Conservation (phyloP, 2,113 vertebrate species). For the Pygoscelis adeliae region DNA sequence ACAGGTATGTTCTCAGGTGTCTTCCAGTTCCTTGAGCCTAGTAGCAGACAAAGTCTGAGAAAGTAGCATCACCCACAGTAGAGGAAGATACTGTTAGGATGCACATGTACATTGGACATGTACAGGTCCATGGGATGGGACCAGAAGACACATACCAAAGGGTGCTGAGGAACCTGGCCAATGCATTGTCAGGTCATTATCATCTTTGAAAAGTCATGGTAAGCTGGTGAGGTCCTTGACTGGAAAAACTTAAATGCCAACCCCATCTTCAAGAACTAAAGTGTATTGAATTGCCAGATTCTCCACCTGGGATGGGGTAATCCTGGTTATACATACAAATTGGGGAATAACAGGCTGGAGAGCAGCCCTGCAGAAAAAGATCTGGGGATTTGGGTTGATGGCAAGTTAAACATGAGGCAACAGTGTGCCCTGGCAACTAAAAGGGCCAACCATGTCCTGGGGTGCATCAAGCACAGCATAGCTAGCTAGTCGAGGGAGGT, state of each 20-base stretch:
- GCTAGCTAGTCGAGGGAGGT: not conserved
- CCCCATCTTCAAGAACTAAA: not conserved
- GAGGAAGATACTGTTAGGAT: not conserved
- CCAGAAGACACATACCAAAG: not conserved
- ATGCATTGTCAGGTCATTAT: not conserved
- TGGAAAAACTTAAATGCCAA: not conserved
- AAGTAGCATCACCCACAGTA: not conserved
- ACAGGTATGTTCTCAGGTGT: not conserved
- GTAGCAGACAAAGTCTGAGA: not conserved
- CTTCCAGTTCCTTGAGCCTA: not conserved
- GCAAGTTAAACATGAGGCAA: not conserved
- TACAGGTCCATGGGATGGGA: not conserved
- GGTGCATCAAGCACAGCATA: not conserved
- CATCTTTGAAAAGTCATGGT: not conserved
- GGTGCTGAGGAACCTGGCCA: not conserved
- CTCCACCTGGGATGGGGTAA: not conserved
- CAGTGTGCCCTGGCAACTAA: not conserved
- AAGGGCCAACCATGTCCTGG: not conserved
- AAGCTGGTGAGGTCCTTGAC: not conserved
- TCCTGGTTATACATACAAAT: not conserved
- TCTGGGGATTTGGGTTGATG: not conserved
- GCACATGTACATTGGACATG: not conserved
- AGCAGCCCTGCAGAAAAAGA: not conserved
- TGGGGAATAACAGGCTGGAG: not conserved
- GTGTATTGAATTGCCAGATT: not conserved